Base-by-base conservation (phyloP, 2,113 vertebrate species). In the Myiozetetes cayanensis region DNA sequence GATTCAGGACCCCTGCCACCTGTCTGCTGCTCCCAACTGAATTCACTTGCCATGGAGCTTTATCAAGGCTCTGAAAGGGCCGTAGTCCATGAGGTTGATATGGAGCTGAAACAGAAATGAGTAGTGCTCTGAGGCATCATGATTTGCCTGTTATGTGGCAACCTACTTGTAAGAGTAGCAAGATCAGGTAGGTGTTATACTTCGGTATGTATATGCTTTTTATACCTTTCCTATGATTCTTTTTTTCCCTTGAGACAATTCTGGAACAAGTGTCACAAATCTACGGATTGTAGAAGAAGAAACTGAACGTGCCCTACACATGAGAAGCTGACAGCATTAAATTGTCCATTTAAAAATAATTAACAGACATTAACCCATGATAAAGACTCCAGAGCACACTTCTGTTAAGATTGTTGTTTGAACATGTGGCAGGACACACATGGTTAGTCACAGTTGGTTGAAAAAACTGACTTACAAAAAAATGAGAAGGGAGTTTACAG, bases 391-490 rank as follows among this genome's bases (percentile, higher is more conserved):
- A 74, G 68, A 92, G 59, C 71, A 78, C 84, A 93, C 59, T 93
- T 78, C 82, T 91, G 35, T 87, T 93, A 59, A 83, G 71, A 12
- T 50, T 94, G 49, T 91, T 87, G 81, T 84, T 90, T 93, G 93
- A 94, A 87, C 76, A 84, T 95, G 87, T 84, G 87, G 63, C 89
- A 81, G 85, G 85, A 84, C 47, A 94, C 63, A 59, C 82, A 77
- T 84, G 92, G 68, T 86, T 95, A 94, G 87, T 71, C 82, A 67
- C 43, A 90, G 18, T 49, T 50, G 86, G 65, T 27, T 77, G 55
- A 49, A 88, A 90, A 76, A 78, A 65, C 15, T 61, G 13, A 41
- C 39, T 93, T 93, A n/a, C 4, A 63, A 76, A 86, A 77, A 91
- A 84, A 59, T 6, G 22, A 88, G 68, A 61, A 65, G 72, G 53